Evolutionary conservation across 1,140 invertebrate genomes (phyloP), one percentile per base, ranked within the genome.

Genomic region (Galleria mellonella): DNA sequence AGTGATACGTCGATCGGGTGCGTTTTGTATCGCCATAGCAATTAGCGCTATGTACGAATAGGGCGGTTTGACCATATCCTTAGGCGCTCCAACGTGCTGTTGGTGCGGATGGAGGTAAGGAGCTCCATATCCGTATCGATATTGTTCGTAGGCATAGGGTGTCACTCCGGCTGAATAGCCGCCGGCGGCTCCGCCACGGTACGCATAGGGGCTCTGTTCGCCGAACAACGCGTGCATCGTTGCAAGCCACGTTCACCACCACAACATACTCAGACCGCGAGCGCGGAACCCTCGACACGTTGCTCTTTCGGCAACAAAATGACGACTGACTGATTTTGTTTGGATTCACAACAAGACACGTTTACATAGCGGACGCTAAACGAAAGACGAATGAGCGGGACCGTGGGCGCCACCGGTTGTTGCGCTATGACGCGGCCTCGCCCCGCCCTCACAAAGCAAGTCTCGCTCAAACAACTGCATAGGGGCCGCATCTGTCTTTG

Each of bases 21-120:
- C 92, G 68, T 96, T 94, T 71, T 98, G 94, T 29, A 99, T 99
- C 9, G 97, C 97, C 98, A 99, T 99, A 0, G 97, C 96, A 29
- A 99, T 99, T 9, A 99, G 88, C 0, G 98, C 98, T 31, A 99
- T 99, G 86, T 99, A 99, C 0, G 96, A 97, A 72, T 98, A 99
- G 0, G 98, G 98, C 0, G 98, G 98, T 72, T 99, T 99, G 9
- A 98, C 94, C 91, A 95, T 94, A 58, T 94, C 93, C 74, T 94
- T 94, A 11, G 91, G 88, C 0, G 90, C 89, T 14, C 91, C 88
- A 43, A 92, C 89, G 28, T 92, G 89, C 50, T 94, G 93, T 64
- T 94, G 93, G 50, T 92, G 92, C 67, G 91, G 89, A 62, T 88
- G 89, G 27, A 89, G 84, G 55, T 88, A 88, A 2, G 86, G 78